phyloP scores from a whole-genome alignment of 2,888 invertebrate genomes.

The Aricia artaxerxes region DNA sequence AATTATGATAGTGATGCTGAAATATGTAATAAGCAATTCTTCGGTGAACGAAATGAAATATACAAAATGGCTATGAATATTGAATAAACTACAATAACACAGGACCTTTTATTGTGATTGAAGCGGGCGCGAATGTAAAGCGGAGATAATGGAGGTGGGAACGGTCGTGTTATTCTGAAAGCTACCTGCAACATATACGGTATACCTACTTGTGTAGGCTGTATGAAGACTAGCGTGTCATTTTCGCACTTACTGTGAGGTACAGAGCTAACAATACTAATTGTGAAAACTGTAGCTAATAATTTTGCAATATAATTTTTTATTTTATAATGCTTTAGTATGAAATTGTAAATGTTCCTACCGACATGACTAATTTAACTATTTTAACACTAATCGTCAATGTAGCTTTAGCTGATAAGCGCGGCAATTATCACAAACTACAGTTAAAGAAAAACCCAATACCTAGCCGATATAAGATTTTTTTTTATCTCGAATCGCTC shows the following conservation, averaged over 20 bases:
- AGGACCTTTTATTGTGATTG: conserved; percentile 33
- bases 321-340: no score
- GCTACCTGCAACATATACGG: conserved; percentile 45
- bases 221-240: not conserved
- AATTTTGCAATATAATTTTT: not conserved
- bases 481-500: not conserved
- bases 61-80: conserved; percentile 15
- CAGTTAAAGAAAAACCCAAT: not conserved
- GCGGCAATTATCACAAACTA: no score
- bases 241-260: not conserved
- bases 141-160: conserved; percentile 41
- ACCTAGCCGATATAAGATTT: not conserved
- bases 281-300: not conserved
- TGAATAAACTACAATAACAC: conserved; percentile 18
- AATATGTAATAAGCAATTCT: conserved; percentile 7
- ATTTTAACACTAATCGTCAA: no score
- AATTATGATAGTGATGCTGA: not conserved
- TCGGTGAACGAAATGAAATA: conserved; percentile 2
- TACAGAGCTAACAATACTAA: not conserved
- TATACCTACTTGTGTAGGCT: not conserved
- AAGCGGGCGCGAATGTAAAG: conserved; percentile 39
- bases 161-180: conserved; percentile 59
- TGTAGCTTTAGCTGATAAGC: no score
- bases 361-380: no score
- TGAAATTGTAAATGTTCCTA: no score